Evolutionary conservation across 1,140 invertebrate genomes (phyloP).

Genomic region (Oryzaephilus surinamensis): DNA sequence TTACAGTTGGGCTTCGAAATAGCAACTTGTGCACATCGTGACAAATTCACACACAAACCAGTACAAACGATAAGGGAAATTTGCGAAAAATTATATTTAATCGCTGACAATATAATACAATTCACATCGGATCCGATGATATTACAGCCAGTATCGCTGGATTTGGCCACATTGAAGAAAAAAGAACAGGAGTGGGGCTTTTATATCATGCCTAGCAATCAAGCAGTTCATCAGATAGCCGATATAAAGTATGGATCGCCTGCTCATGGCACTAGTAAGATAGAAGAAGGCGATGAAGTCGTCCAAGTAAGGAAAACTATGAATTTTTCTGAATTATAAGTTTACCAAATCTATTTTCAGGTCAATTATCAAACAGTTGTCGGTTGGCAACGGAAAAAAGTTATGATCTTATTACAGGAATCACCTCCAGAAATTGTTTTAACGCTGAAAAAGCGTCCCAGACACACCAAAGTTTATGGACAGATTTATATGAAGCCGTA

Average conservation of each 20-base stretch:
- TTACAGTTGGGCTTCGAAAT: conserved; percentile 72
- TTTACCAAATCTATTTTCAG: conserved; percentile 37
- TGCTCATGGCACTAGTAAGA: conserved; percentile 77
- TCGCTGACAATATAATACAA: conserved; percentile 81
- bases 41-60: conserved; percentile 74
- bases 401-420: conserved; percentile 66
- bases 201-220: conserved; percentile 72
- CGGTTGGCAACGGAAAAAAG: conserved; percentile 75
- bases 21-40: conserved; percentile 75
- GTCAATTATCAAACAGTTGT: conserved; percentile 89
- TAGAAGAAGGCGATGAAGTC: conserved; percentile 88
- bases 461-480: conserved; percentile 72
- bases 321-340: conserved; percentile 3
- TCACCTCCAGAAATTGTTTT: conserved; percentile 70
- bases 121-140: conserved; percentile 68
- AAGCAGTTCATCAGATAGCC: conserved; percentile 76
- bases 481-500: conserved; percentile 74
- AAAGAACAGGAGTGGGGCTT: conserved; percentile 70
- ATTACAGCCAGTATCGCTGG: conserved; percentile 76
- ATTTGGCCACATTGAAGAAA: conserved; percentile 77
- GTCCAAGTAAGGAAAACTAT: conserved; percentile 54
- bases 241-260: conserved; percentile 76
- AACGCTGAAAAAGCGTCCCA: conserved; percentile 73
- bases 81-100: conserved; percentile 57
- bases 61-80: conserved; percentile 59